Evolutionary conservation across 1,140 invertebrate genomes (phyloP), one percentile per base, ranked within the genome.

Genomic region (Procambarus clarkii): DNA sequence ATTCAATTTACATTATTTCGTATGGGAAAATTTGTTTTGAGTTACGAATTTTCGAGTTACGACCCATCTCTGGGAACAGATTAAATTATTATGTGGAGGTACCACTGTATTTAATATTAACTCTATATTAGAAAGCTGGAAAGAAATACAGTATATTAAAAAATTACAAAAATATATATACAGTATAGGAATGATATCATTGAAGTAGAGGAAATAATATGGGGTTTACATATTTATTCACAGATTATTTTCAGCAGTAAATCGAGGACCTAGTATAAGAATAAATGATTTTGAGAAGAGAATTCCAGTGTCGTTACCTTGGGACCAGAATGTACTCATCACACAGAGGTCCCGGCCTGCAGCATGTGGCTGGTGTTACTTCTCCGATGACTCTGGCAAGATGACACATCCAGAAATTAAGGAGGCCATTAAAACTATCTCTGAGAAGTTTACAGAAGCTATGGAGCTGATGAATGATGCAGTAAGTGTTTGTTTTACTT

Each of bases 381-480:
- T 34, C 24, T 74, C 69, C 5, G 11, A 7, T n/a, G 45, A 48
- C 0, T 34, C 13, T 8, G 58, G 44, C 21, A n/a, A 48, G 44
- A 60, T 88, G 44, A 79, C 86, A 44, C 24, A 80, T 13, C 7
- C 13, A 5, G 86, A 88, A 15, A 50, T 88, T 34, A 88, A 79
- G 24, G 60, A 46, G 46, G 76, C 86, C 8, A 45, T 88, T 78
- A 77, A 80, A 44, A 64, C n/a, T 24, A 88, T 88, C n/a, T 88
- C 86, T 21, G 76, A 88, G 11, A 78, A 88, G 54, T 88, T 88
- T 60, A 46, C 86, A 9, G 86, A 88, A 80, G 86, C 86, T 8
- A 88, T 88, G 86, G 86, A 88, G 46, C 46, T 88, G 13, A 79
- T 88, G 86, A 88, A 88, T 80, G 86, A 88, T 80, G 86, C 86